phyloP scores from a whole-genome alignment of 1,140 invertebrate genomes.

The Ctenoplectra terminalis region DNA sequence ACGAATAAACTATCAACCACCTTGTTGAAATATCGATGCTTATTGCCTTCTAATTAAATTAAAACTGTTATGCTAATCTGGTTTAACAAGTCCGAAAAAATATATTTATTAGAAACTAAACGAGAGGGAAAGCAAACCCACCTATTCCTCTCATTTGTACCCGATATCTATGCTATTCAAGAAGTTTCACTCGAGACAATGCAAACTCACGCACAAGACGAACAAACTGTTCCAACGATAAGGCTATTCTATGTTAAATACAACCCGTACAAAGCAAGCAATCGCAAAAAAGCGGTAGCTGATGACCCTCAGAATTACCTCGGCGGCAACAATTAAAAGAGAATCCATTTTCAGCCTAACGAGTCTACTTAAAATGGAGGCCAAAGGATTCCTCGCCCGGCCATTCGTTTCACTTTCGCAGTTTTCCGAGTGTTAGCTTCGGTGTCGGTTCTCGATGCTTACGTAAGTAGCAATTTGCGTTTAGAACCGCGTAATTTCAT shows the following conservation, averaged over 20 bases:
- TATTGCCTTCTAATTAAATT: not conserved
- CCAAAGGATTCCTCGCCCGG: not conserved
- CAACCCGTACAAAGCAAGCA: not conserved
- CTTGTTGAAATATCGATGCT: too few relatives aligned
- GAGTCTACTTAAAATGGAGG: not conserved
- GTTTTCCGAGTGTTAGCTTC: constrained; percentile 20
- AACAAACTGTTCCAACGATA: not conserved
- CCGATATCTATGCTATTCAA: not conserved
- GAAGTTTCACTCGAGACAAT: not conserved
- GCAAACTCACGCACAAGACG: not conserved
- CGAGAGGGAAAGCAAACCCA: constrained; percentile 38
- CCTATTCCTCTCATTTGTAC: not conserved
- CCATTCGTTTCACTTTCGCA: constrained; percentile 16
- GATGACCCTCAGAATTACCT: too few relatives aligned
- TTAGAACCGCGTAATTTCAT: constrained; percentile 40
- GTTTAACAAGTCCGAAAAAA: not conserved
- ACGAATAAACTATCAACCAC: too few relatives aligned
- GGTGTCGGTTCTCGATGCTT: constrained; percentile 25
- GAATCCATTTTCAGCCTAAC: not conserved
- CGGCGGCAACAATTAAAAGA: not conserved
- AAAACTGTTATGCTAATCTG: not conserved
- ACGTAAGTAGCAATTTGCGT: constrained; percentile 57
- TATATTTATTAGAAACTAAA: constrained; percentile 9
- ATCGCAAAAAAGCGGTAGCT: not conserved
- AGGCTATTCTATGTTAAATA: not conserved